Evolutionary conservation across 2,888 invertebrate species (phyloP).

Genomic region (Drosophila mulleri): DNA sequence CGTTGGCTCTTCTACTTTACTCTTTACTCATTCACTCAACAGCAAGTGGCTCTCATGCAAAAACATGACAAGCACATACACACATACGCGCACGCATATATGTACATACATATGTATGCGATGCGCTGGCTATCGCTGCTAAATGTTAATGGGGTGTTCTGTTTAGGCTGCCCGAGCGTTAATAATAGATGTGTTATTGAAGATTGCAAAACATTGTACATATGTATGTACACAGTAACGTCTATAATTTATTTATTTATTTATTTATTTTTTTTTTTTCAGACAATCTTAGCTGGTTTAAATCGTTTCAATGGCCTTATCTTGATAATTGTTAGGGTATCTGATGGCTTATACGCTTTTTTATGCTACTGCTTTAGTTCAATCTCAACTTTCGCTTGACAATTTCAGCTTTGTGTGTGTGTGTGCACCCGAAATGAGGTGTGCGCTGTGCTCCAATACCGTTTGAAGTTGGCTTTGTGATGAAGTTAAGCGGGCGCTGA

Average conservation of each 20-base stretch:
- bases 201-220: not conserved
- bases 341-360: not conserved
- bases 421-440: constrained; percentile 28
- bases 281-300: not conserved
- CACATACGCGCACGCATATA: not conserved
- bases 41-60: not conserved
- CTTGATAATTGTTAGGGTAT: constrained; percentile 4
- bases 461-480: constrained; percentile 42
- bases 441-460: constrained; percentile 35
- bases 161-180: too few species aligned
- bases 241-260: too few species aligned
- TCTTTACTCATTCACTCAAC: not conserved
- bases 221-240: too few species aligned
- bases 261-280: too few species aligned
- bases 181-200: not conserved
- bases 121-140: not conserved
- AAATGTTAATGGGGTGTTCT: constrained; percentile 1
- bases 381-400: constrained; percentile 33
- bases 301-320: not conserved
- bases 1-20: not conserved
- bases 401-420: constrained; percentile 26
- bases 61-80: not conserved
- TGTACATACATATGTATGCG: not conserved
- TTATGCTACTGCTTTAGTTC: constrained; percentile 19
- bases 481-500: constrained; percentile 21